Percentiles rank a stretch among this genome's conserved stretches.
Conservation (phyloP, 92 coral and sea anemone genomes). For the Porites rus region DNA sequence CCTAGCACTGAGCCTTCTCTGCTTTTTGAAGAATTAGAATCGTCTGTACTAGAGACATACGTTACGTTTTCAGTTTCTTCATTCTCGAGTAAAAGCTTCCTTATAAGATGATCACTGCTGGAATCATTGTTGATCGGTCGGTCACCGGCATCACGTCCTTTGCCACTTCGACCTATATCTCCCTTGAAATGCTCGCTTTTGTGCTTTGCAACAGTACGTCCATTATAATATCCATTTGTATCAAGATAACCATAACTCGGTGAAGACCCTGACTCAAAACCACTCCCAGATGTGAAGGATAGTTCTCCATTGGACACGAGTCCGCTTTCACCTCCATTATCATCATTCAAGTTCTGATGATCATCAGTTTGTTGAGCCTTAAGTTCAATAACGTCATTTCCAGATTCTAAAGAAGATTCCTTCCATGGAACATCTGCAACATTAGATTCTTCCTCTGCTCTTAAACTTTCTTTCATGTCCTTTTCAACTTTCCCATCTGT, state of each 20-base stretch:
- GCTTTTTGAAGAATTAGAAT: not conserved
- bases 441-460: not conserved
- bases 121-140: not conserved
- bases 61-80: not conserved
- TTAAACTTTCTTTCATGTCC: not conserved
- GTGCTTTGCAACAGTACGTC: not conserved
- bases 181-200: no score
- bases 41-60: not conserved
- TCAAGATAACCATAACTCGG: not conserved
- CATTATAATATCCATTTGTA: not conserved
- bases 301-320: not conserved
- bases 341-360: not conserved
- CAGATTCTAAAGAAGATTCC: not conserved
- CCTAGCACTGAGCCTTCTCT: not conserved
- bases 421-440: not conserved
- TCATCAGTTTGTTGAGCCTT: not conserved
- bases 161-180: not conserved
- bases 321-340: not conserved
- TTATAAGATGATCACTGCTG: not conserved
- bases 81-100: no score
- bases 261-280: not conserved
- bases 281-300: not conserved
- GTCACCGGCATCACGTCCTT: not conserved
- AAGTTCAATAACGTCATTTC: not conserved
- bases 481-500: not conserved